Evolutionary conservation across 2,888 invertebrate genomes (phyloP), one percentile per base, ranked within the genome.

Genomic region (Dasysyrphus tricinctus): DNA sequence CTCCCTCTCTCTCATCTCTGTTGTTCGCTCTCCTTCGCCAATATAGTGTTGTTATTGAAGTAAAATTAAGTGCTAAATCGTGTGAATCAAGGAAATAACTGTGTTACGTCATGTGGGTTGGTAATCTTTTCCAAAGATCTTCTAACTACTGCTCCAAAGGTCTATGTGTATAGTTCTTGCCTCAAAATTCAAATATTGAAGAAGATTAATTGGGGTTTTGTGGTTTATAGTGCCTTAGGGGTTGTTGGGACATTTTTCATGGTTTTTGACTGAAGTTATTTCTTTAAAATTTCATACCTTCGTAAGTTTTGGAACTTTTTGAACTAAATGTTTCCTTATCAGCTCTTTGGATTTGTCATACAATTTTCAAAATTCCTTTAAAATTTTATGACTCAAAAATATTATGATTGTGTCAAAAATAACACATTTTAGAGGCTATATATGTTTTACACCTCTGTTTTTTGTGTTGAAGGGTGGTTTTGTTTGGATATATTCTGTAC

Each of bases 21-120:
- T 8, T 11, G 19, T 7, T 49, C 16, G 9, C 2, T 51, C 24
- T 29, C 7, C 8, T 1, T n/a, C 11, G 2, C 11, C 11, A 16
- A 1, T 47, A 47, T 54, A 32, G 54, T 54, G 54, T 54, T 29
- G 29, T 44, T 47, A 67, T 34, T 44, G 32, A 34, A 19, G 51
- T 24, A 83, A 79, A 73, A 79, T 79, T 73, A 57, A 79, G 79
- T 79, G 82, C 61, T 72, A 79, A 83, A 56, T 80, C 74, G 79
- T 79, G 82, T 78, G 44, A 82, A 78, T 59, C 51, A 24, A 42
- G 39, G 39, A 39, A 39, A 49, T 49, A 69, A 69, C 54, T 54
- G 39, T 39, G 69, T 69, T 69, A 54, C 51, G 54, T 69, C 69
- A 69, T 69, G 39, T 69, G 39, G 32, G 51, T 16, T 39, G 51